Evolutionary conservation across 2,797 vertebrate genomes (phyloP).

Genomic region (Fringilla coelebs): DNA sequence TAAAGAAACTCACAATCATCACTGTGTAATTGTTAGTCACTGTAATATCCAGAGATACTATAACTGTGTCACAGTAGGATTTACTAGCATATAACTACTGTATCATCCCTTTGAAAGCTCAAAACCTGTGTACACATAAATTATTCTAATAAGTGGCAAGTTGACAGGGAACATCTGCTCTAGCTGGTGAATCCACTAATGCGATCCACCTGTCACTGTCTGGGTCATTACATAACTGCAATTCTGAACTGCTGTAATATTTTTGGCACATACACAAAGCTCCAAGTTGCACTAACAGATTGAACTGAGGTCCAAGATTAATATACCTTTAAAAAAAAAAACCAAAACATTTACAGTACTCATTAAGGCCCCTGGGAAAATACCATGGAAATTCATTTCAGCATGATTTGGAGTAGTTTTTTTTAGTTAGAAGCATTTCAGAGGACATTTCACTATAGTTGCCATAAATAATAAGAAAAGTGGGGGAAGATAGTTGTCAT

Average conservation of each 20-base stretch:
- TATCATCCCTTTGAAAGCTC: not conserved
- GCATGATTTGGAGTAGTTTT: not conserved
- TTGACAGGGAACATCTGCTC: not conserved
- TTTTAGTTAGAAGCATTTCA: not conserved
- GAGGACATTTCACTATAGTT: not conserved
- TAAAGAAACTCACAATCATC: not conserved
- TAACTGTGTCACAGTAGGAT: not conserved
- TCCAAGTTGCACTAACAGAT: not conserved
- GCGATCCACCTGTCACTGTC: constrained; percentile 23
- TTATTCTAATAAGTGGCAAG: not conserved
- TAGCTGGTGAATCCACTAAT: constrained; percentile 11
- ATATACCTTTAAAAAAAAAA: not conserved
- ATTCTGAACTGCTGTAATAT: not conserved
- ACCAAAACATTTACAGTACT: not conserved
- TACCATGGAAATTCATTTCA: not conserved
- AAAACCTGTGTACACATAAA: not conserved
- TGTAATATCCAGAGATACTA: not conserved
- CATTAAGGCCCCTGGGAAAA: not conserved
- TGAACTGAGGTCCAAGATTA: not conserved
- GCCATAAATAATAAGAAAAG: not conserved
- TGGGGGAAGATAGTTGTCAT: not conserved
- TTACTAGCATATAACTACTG: not conserved
- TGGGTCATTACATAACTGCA: not conserved
- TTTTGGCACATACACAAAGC: not conserved
- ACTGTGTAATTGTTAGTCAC: not conserved